Conservation (phyloP, 1,140 invertebrate species). For the Cheumatopsyche charites region DNA sequence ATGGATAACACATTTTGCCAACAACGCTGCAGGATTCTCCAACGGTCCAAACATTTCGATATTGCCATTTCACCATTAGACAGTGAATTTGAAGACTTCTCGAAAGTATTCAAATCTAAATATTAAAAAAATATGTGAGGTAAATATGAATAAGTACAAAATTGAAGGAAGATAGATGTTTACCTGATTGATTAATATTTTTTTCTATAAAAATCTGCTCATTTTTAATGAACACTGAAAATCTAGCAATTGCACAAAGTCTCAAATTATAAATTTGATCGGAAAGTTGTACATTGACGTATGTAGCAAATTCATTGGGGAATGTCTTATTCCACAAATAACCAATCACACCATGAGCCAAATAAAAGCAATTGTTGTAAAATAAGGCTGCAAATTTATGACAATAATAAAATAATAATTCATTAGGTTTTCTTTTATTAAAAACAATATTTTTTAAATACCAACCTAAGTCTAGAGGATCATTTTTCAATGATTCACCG, state of each 20-base stretch:
- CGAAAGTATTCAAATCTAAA: slow-evolving; percentile 50
- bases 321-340: slow-evolving; percentile 56
- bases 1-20: slow-evolving; percentile 54
- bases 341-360: slow-evolving; percentile 57
- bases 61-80: slow-evolving; percentile 53
- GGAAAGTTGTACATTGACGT: slow-evolving; percentile 52
- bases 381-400: slow-evolving; percentile 55
- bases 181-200: slow-evolving; percentile 54
- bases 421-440: neutral
- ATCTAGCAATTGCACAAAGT: slow-evolving; percentile 55
- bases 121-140: slow-evolving; percentile 29
- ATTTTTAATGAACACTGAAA: slow-evolving; percentile 55
- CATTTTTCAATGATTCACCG: slow-evolving; percentile 55
- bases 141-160: neutral
- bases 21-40: slow-evolving; percentile 51
- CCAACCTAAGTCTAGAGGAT: slow-evolving; percentile 58
- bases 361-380: slow-evolving; percentile 61
- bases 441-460: neutral
- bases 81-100: slow-evolving; percentile 52
- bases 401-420: slow-evolving; percentile 1
- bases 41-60: slow-evolving; percentile 50
- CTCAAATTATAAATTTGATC: slow-evolving; percentile 57
- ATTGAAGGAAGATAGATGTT: neutral
- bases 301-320: slow-evolving; percentile 50
- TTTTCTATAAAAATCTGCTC: slow-evolving; percentile 54